phyloP scores from a whole-genome alignment of 2,113 vertebrate genomes.

The Melozone crissalis region DNA sequence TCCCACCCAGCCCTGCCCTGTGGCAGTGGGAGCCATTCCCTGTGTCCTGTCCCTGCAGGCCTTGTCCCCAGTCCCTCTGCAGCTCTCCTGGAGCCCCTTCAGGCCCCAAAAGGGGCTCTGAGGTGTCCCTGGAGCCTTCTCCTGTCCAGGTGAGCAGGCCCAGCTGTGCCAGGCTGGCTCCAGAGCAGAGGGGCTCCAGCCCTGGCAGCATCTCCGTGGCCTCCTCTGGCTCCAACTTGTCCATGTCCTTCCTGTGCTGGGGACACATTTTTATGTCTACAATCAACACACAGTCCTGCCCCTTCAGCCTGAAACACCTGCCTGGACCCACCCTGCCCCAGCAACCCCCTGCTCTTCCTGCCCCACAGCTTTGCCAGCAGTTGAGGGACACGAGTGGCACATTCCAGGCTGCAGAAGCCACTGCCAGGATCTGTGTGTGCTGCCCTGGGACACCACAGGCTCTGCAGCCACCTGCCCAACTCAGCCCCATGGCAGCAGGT shows the following conservation, averaged over 20 bases:
- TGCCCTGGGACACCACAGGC: background rate
- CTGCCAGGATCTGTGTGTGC: background rate
- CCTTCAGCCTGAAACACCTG: background rate
- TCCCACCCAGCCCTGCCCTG: background rate
- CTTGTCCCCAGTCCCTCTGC: background rate
- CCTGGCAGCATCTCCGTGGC: rapidly evolving
- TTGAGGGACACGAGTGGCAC: background rate
- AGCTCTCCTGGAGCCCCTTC: background rate
- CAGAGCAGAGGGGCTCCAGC: background rate
- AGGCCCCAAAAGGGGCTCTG: background rate
- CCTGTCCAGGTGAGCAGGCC: background rate
- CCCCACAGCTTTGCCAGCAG: background rate
- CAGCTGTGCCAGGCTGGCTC: background rate
- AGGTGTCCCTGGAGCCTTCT: background rate
- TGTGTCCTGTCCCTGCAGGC: rapidly evolving
- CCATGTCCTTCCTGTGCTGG: background rate
- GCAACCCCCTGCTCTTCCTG: background rate
- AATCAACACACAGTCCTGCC: background rate
- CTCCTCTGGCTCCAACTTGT: background rate
- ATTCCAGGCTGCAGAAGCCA: background rate
- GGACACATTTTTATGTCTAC: background rate
- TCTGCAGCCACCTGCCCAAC: background rate
- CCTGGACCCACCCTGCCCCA: background rate
- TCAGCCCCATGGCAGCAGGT: background rate
- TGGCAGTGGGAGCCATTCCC: background rate